A percentile compares a stretch with the other conserved stretches of the same genome.
Evolutionary conservation across 2,888 invertebrate species (phyloP).

Genomic region (Stenurella melanura): DNA sequence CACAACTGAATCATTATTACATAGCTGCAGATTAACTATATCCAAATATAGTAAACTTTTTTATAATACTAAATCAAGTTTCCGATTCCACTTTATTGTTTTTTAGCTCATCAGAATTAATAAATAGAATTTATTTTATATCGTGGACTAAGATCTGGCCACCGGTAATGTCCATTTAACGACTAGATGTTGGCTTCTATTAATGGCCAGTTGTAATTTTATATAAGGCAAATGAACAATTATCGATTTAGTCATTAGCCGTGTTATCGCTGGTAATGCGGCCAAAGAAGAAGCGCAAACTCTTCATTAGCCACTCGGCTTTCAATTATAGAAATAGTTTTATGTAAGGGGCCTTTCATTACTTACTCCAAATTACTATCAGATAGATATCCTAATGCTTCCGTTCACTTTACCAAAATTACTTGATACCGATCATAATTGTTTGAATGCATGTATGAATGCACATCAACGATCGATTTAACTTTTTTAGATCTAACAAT

Average conservation of each 20-base stretch:
- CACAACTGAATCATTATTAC: no score
- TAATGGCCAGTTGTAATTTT: conserved; percentile 70
- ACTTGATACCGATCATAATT: conserved; percentile 37
- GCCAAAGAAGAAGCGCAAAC: conserved; percentile 70
- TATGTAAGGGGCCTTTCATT: conserved; percentile 64
- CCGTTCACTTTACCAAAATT: conserved; percentile 53
- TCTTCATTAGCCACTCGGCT: conserved; percentile 69
- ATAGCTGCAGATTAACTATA: no score
- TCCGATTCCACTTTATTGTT: not conserved
- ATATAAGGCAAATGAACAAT: conserved; percentile 71
- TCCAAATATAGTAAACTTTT: no score
- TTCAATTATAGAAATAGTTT: conserved; percentile 68
- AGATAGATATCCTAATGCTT: conserved; percentile 49
- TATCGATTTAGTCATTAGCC: conserved; percentile 74
- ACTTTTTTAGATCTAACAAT: not conserved
- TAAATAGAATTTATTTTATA: conserved; percentile 40
- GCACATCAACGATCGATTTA: not conserved
- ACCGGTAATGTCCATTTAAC: conserved; percentile 65
- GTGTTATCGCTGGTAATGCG: conserved; percentile 67
- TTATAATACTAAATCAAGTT: not conserved
- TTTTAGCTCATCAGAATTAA: not conserved
- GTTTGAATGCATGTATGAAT: conserved; percentile 18
- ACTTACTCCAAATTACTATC: conserved; percentile 61
- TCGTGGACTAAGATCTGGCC: conserved; percentile 52
- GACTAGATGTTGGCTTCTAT: conserved; percentile 59